Evolutionary conservation across 2,888 invertebrate genomes (phyloP).

Genomic region (Colostygia pectinataria): DNA sequence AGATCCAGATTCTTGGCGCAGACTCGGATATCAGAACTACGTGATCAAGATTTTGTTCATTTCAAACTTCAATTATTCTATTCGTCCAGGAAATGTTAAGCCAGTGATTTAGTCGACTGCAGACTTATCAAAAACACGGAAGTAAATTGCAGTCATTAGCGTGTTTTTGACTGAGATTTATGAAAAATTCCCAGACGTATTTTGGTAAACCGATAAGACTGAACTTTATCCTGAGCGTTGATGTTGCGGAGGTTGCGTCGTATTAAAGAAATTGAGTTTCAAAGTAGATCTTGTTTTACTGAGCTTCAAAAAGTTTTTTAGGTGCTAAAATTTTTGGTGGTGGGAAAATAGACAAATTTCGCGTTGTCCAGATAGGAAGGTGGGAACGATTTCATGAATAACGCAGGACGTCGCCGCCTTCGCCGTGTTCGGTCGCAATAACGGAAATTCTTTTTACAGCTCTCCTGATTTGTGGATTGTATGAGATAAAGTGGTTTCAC

Average conservation of each 20-base stretch:
- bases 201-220: slow-evolving; percentile 28
- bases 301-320: slow-evolving; percentile 48
- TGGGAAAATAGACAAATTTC: slow-evolving; percentile 61
- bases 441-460: slow-evolving; percentile 52
- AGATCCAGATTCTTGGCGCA: slow-evolving; percentile 71
- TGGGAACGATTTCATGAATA: slow-evolving; percentile 63
- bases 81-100: slow-evolving; percentile 19
- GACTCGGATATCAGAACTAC: slow-evolving; percentile 70
- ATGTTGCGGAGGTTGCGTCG: slow-evolving; percentile 23
- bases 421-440: slow-evolving; percentile 62
- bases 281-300: slow-evolving; percentile 46
- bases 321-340: slow-evolving; percentile 57
- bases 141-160: slow-evolving; percentile 18
- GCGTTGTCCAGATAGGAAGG: slow-evolving; percentile 61
- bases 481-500: slow-evolving; percentile 34
- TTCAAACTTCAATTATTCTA: slow-evolving; percentile 43
- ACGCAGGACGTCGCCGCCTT: slow-evolving; percentile 64
- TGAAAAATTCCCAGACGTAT: slow-evolving; percentile 21
- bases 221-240: slow-evolving; percentile 26
- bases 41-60: slow-evolving; percentile 71
- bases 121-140: slow-evolving; percentile 15
- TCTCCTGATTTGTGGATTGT: slow-evolving; percentile 52
- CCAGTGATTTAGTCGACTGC: slow-evolving; percentile 11
- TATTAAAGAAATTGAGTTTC: slow-evolving; percentile 38
- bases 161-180: slow-evolving; percentile 23